Evolutionary conservation across 2,113 vertebrate genomes (phyloP).

Genomic region (Hassar affinis): DNA sequence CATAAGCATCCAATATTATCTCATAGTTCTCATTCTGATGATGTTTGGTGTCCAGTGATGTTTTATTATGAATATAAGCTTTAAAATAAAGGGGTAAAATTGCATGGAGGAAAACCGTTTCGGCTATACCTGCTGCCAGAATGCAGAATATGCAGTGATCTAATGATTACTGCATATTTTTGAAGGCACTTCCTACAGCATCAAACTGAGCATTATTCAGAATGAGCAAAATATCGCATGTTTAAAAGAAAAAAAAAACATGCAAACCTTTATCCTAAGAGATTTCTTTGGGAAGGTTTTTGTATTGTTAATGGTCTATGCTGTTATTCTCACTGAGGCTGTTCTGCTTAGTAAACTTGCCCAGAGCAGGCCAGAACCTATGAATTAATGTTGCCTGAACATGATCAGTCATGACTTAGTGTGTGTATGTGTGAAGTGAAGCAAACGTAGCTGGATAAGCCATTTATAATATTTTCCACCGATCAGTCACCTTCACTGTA

Average conservation of each 20-base stretch:
- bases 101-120: background rate
- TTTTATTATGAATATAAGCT: slow-evolving; percentile 19
- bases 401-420: background rate
- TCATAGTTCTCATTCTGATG: slow-evolving; percentile 56
- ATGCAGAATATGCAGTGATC: background rate
- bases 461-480: slow-evolving; percentile 21
- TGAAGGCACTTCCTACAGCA: background rate
- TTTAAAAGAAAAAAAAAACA: background rate
- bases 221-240: background rate
- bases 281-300: background rate
- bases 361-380: background rate
- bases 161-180: background rate
- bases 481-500: slow-evolving; percentile 51
- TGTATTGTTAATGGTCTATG: background rate
- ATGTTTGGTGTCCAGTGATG: too few relatives aligned
- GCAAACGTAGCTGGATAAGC: slow-evolving; percentile 1
- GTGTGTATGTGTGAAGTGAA: slow-evolving; percentile 5
- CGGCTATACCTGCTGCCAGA: background rate
- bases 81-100: background rate
- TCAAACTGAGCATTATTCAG: background rate
- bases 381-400: background rate
- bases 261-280: background rate
- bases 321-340: background rate
- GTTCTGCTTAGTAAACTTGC: background rate
- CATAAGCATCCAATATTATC: background rate